phyloP scores from a whole-genome alignment of 2,888 invertebrate species.

The Nomada goodeniana region DNA sequence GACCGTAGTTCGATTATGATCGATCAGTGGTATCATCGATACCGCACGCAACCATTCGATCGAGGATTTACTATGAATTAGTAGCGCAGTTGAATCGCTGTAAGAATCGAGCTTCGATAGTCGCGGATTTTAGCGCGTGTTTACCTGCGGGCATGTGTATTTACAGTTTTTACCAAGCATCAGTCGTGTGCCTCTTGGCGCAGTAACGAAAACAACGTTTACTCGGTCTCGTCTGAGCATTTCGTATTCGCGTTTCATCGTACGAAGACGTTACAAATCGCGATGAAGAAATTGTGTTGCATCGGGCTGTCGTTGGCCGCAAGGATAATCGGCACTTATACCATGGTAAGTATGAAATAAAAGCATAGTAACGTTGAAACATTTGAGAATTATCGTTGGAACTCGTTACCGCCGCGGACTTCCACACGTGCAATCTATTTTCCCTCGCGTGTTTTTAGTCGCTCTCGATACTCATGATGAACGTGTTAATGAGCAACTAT shows the following conservation, averaged over 20 bases:
- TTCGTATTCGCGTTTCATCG: constrained; percentile 41
- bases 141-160: constrained; percentile 70
- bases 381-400: constrained; percentile 4
- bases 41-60: not conserved
- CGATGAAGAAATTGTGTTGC: constrained; percentile 77
- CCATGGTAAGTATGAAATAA: constrained; percentile 77
- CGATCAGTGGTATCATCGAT: constrained; percentile 22
- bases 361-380: not conserved
- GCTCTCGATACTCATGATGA: constrained; percentile 79
- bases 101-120: constrained; percentile 12
- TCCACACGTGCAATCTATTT: not conserved
- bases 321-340: constrained; percentile 80
- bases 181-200: constrained; percentile 36
- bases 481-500: constrained; percentile 79
- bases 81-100: not conserved
- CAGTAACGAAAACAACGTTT: constrained; percentile 51
- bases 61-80: constrained; percentile 10
- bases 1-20: constrained; percentile 9
- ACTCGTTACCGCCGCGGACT: not conserved
- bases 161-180: constrained; percentile 73
- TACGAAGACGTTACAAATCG: constrained; percentile 25
- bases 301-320: constrained; percentile 77
- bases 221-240: constrained; percentile 31
- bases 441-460: constrained; percentile 69
- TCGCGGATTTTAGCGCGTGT: constrained; percentile 34